Evolutionary conservation across 2,113 vertebrate species (phyloP).

Genomic region (Seriola aureovittata): DNA sequence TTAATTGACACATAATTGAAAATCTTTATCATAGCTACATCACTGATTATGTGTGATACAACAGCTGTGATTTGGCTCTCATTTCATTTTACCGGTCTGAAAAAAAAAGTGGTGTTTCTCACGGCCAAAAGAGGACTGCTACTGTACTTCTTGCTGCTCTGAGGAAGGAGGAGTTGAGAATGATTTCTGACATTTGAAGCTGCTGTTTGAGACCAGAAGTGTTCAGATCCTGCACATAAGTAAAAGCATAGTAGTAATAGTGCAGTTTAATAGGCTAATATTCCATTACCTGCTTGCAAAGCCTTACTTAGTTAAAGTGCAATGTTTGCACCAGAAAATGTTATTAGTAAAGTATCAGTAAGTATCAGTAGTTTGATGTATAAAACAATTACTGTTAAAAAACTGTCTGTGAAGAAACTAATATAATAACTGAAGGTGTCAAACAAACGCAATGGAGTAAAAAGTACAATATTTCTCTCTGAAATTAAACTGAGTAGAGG

Average conservation of each 20-base stretch:
- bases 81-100: background rate
- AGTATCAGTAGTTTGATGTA: background rate
- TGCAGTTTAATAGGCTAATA: no score
- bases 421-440: no score
- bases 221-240: no score
- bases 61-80: constrained; percentile 17
- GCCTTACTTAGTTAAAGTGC: no score
- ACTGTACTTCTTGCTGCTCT: constrained; percentile 4
- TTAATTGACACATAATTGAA: constrained; percentile 1
- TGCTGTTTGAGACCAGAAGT: background rate
- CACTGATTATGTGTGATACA: background rate
- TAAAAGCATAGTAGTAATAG: no score
- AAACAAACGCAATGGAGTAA: no score
- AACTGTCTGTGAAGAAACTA: no score
- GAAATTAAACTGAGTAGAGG: no score
- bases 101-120: background rate
- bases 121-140: background rate
- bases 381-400: background rate
- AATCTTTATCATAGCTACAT: background rate
- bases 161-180: background rate
- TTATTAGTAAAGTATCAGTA: no score
- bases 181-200: background rate
- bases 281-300: no score
- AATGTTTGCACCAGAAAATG: no score
- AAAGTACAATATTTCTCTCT: no score